Base-by-base conservation (phyloP, 2,797 vertebrate genomes). In the Florisuga fusca region DNA sequence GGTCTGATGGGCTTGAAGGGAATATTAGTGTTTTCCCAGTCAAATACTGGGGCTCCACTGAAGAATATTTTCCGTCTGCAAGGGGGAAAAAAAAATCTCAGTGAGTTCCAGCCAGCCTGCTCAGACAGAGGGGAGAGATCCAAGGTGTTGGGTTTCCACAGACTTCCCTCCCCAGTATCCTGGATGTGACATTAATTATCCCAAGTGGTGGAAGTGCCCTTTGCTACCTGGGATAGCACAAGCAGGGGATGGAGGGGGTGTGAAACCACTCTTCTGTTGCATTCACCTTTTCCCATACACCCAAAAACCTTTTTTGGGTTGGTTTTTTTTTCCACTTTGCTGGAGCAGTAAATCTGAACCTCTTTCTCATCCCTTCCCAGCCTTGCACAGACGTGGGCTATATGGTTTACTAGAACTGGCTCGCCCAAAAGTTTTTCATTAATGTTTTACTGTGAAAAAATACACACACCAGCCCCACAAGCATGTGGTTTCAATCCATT, bases 21-120 rank as follows among this genome's bases (percentile, higher is more conserved):
- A 95, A 72, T 84, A 85, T 96, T 95, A 54, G 87, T 97, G 91
- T 95, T 95, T 74, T 77, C 64, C 76, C 85, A 79, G 75, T 91
- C 92, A 83, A 95, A 96, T 76, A 73, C 96, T 31, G 81, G 94
- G 93, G 80, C 88, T 96, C 78, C 53, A 8, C 77, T 96, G 96
- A 97, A 95, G 96, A 97, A 92, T 91, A 97, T 97, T 97, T 97
- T 96, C 90, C 27, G 2, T 95, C 93, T 91, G 81, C 91, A 36
- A 78, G 74, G 76, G 67, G 85, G 69, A 36, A 57, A 85, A 87
- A 76, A 75, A 15, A 41, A 12, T 14, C 53, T 88, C 85, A 79
- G 80, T 87, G 94, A 95, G 72, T 54, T 81, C 31, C 53, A 63
- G 95, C 90, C 97, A 97, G 86, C 7, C 76, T 68, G 91, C 41